Evolutionary conservation across 2,113 vertebrate genomes (phyloP), one percentile per base, ranked within the genome.

Genomic region (Jaculus jaculus): DNA sequence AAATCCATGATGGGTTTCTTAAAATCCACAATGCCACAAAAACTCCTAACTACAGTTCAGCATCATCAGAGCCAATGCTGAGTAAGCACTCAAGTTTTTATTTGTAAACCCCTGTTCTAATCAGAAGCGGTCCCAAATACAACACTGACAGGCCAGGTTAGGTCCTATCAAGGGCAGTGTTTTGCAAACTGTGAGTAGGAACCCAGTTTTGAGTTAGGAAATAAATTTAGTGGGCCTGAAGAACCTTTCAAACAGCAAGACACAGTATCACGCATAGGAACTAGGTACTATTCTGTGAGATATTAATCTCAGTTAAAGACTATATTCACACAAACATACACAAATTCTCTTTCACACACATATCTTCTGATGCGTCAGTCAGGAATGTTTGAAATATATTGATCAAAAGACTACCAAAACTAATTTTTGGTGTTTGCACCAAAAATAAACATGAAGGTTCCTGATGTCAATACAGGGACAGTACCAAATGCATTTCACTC

Each of bases 31-130:
- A 92, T 5, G 5, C 54, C 83, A 82, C 68, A 32, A 79, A 91
- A 95, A 89, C 21, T 69, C 88, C 97, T 32, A 83, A 87, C 95
- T 89, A 91, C 68, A 96, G 89, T 89, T 97, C 89, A 96, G 65
- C 94, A 11, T 92, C 89, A 94, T 87, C 96, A 92, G 95, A 96
- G 95, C 95, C 21, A 93, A 95, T 95, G 96, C 95, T 94, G 84
- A 74, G 95, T 75, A 96, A 96, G 93, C 90, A 98, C 91, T 92
- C 95, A 96, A 93, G 54, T 93, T 65, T 37, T 94, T 92, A 74
- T 87, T 77, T 47, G 72, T 84, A 80, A 85, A 87, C 68, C 95
- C 82, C 93, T 96, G 95, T 94, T 88, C 79, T 89, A 94, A 71
- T 96, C 69, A 85, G 47, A 91, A 96, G 58, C 21, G 85, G 92